Conservation (phyloP, 2,113 vertebrate species). For the Pituophis catenifer region DNA sequence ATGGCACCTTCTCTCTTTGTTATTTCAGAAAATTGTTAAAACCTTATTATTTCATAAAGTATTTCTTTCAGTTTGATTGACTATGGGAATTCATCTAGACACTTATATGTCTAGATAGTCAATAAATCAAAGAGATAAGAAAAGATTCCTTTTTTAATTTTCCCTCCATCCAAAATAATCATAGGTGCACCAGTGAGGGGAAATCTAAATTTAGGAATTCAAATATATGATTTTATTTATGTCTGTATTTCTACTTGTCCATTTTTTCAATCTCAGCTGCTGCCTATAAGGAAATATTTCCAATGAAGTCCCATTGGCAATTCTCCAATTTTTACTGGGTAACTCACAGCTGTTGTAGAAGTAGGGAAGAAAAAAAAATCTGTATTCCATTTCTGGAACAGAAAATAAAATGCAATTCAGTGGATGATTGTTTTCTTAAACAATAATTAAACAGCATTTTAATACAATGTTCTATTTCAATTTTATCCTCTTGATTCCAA, state of each 20-base stretch:
- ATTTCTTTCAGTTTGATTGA: neutral
- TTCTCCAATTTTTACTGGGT: neutral
- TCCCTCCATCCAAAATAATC: neutral
- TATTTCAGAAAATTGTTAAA: neutral
- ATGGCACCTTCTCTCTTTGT: neutral
- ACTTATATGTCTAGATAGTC: neutral
- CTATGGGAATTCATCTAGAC: neutral
- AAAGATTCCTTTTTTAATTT: neutral
- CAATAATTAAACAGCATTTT: neutral
- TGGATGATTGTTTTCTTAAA: neutral
- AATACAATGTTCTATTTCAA: neutral
- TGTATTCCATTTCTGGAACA: neutral
- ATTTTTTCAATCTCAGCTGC: neutral
- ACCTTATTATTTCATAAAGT: neutral
- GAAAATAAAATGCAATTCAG: neutral
- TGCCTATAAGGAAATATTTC: neutral
- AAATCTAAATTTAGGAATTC: neutral
- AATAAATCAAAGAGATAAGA: neutral
- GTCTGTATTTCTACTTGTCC: neutral
- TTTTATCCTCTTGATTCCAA: neutral
- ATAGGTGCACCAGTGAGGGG: neutral
- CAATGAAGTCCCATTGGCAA: neutral
- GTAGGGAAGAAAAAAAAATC: neutral
- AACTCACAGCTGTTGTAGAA: neutral
- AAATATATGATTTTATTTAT: neutral